Evolutionary conservation across 2,888 invertebrate genomes (phyloP).

Genomic region (Lithophane semibrunnea): DNA sequence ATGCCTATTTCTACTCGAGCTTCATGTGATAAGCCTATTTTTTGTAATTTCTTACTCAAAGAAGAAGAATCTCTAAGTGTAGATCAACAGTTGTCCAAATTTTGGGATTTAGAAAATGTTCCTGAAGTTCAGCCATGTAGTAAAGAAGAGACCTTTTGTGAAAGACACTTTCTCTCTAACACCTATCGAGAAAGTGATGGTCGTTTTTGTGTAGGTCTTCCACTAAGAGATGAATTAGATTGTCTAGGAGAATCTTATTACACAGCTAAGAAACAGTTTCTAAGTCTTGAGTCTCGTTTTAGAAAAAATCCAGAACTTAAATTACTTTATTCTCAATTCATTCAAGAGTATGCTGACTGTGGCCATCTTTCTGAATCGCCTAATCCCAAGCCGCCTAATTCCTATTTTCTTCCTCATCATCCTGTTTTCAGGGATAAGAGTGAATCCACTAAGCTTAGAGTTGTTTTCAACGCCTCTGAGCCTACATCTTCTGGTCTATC

Average conservation of each 20-base stretch:
- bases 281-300: neutral
- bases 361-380: neutral
- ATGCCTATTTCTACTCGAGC: neutral
- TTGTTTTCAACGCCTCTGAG: neutral
- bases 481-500: neutral
- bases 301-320: neutral
- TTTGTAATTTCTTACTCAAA: constrained; percentile 7
- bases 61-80: neutral
- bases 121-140: neutral
- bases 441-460: neutral
- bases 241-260: neutral
- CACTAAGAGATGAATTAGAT: neutral
- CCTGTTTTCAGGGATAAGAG: neutral
- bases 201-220: neutral
- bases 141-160: neutral
- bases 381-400: neutral
- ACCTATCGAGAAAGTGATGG: neutral
- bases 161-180: neutral
- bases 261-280: neutral
- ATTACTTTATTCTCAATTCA: neutral
- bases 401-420: neutral
- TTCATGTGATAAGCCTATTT: neutral
- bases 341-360: neutral
- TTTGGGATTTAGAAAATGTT: neutral
- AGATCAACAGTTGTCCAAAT: neutral